phyloP scores from a whole-genome alignment of 30 jellyfish, hydroid and myxozoan genomes.

The Morbakka virulenta region DNA sequence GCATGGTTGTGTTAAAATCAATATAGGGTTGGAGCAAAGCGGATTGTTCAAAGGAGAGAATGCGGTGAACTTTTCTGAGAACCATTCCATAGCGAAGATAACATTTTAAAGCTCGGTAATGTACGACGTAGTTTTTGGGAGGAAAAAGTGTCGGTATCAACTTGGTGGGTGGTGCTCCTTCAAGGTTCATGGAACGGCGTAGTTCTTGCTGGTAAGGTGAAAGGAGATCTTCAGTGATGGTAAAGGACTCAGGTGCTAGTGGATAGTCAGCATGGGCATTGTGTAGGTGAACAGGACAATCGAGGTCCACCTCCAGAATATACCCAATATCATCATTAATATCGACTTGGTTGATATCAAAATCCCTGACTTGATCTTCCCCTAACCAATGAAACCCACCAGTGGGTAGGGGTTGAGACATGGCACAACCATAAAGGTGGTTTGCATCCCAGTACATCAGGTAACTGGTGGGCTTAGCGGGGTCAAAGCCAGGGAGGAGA shows the following conservation, averaged over 20 bases:
- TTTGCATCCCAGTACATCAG: slow-evolving; percentile 70
- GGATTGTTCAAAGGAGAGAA: not conserved
- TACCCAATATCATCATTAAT: not conserved
- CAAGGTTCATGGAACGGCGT: not conserved
- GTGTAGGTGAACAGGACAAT: slow-evolving; percentile 25
- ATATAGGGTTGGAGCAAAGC: slow-evolving; percentile 18
- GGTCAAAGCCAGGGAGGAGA: not conserved
- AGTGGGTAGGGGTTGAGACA: slow-evolving; percentile 62
- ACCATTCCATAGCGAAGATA: not conserved
- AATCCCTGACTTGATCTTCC: not conserved
- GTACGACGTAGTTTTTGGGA: not conserved
- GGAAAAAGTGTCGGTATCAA: not conserved
- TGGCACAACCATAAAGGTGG: slow-evolving; percentile 81
- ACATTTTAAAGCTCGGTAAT: not conserved
- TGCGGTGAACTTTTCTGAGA: slow-evolving; percentile 12
- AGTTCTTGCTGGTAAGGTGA: not conserved
- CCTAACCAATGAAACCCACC: not conserved
- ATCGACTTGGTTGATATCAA: not conserved
- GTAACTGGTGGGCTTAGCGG: slow-evolving; percentile 8
- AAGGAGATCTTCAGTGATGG: too few species aligned
- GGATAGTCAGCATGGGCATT: slow-evolving; percentile 43
- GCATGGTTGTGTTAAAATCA: not conserved
- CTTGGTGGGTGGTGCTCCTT: not conserved
- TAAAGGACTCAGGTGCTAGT: slow-evolving; percentile 43
- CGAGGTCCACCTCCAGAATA: slow-evolving; percentile 21